Conservation (phyloP, 2,888 invertebrate genomes). For the Ichneumon xanthorius region DNA sequence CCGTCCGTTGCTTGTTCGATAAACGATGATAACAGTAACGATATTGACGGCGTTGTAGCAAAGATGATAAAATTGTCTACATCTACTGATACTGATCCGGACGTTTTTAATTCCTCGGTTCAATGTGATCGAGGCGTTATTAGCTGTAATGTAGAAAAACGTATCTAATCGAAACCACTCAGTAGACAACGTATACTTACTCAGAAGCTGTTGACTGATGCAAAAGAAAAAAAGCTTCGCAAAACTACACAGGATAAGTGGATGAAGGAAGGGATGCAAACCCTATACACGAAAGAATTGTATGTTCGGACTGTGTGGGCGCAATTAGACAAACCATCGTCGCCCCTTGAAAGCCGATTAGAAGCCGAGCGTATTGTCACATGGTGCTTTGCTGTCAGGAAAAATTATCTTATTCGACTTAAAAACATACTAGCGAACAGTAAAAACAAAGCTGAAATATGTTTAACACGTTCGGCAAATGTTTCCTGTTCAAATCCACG, state of each 20-base stretch:
- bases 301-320: slow-evolving; percentile 3
- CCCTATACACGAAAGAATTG: background rate
- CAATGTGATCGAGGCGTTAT: background rate
- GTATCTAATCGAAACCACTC: too few relatives aligned
- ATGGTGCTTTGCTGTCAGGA: background rate
- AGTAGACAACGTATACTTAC: too few relatives aligned
- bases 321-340: background rate
- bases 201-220: background rate
- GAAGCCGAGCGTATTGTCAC: slow-evolving; percentile 17
- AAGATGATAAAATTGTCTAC: background rate
- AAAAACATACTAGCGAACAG: background rate
- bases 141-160: background rate
- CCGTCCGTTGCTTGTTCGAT: too few relatives aligned
- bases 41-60: background rate
- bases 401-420: background rate
- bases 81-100: background rate
- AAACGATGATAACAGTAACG: background rate
- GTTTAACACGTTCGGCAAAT: too few relatives aligned
- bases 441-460: too few relatives aligned
- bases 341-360: slow-evolving; percentile 2
- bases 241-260: background rate
- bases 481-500: too few relatives aligned
- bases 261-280: background rate
- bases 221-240: background rate
- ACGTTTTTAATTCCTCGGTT: background rate